These are phyloP conservation scores for Habropoda laboriosa DNA, from an alignment of 1,140 invertebrate species.

Conservation along the genomic window DNA sequence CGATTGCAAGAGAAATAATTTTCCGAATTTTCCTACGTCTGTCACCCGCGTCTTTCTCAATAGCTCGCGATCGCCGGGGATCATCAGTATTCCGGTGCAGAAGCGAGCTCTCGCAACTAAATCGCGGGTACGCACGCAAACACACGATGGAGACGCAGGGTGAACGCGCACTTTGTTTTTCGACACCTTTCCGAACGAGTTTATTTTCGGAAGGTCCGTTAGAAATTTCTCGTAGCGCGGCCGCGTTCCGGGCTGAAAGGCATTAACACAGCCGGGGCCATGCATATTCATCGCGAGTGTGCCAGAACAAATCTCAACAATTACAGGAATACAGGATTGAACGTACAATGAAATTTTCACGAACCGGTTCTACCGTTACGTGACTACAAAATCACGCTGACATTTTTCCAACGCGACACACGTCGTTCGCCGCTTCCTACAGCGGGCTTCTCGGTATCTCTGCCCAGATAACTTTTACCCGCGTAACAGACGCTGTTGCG, in stretches of 20 bases:
- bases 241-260: slow-evolving; percentile 7
- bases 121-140: neutral
- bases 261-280: slow-evolving; percentile 15
- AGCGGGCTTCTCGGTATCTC: neutral
- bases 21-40: too few relatives aligned
- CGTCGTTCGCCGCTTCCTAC: neutral
- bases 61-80: neutral
- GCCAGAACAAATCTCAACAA: slow-evolving; percentile 35
- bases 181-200: slow-evolving; percentile 29
- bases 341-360: slow-evolving; percentile 39
- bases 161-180: slow-evolving; percentile 17
- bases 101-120: neutral
- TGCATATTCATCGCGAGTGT: slow-evolving; percentile 26
- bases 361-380: slow-evolving; percentile 15
- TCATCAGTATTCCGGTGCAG: neutral
- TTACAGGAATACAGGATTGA: slow-evolving; percentile 26
- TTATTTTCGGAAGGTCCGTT: slow-evolving; percentile 27
- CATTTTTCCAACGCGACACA: slow-evolving; percentile 8
- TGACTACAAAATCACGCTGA: slow-evolving; percentile 14
- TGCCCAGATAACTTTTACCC: slow-evolving; percentile 12
- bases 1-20: too few relatives aligned
- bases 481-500: neutral
- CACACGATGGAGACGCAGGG: neutral
- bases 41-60: neutral
- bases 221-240: slow-evolving; percentile 16